Evolutionary conservation across 2,888 invertebrate genomes (phyloP).

Genomic region (Clanis bilineata): DNA sequence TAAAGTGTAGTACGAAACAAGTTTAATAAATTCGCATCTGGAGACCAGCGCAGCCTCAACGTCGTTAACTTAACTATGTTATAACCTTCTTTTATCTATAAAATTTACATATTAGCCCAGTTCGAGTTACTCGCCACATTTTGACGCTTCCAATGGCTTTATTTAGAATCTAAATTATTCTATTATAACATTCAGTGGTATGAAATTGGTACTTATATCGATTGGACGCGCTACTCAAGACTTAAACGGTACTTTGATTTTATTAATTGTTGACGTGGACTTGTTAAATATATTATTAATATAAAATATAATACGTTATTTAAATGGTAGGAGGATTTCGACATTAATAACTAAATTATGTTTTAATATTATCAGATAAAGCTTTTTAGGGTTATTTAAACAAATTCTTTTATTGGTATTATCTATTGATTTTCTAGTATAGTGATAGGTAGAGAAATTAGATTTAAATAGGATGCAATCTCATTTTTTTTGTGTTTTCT

Average conservation of each 20-base stretch:
- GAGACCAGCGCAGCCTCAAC: conserved; percentile 32
- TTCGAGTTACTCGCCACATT: conserved; percentile 50
- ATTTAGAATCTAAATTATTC: conserved; percentile 53
- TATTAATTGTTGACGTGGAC: conserved; percentile 20
- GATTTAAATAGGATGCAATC: no score
- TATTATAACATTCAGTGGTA: conserved; percentile 42
- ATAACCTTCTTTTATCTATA: conserved; percentile 64
- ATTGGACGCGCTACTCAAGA: conserved; percentile 13
- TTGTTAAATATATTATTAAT: background rate
- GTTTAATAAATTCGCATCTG: conserved; percentile 32
- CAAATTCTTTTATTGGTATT: background rate
- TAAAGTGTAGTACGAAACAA: conserved; percentile 25
- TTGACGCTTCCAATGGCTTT: conserved; percentile 61
- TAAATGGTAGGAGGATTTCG: background rate
- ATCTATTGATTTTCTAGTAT: no score
- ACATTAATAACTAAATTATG: background rate
- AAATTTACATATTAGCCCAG: conserved; percentile 63
- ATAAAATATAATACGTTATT: background rate
- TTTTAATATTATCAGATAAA: background rate
- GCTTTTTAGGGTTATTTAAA: background rate
- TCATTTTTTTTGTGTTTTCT: no score
- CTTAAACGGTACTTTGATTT: conserved; percentile 19
- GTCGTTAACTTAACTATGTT: conserved; percentile 59
- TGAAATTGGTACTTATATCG: conserved; percentile 32
- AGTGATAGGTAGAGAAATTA: no score